Evolutionary conservation across 2,113 vertebrate species (phyloP).

Genomic region (Poecile atricapillus): DNA sequence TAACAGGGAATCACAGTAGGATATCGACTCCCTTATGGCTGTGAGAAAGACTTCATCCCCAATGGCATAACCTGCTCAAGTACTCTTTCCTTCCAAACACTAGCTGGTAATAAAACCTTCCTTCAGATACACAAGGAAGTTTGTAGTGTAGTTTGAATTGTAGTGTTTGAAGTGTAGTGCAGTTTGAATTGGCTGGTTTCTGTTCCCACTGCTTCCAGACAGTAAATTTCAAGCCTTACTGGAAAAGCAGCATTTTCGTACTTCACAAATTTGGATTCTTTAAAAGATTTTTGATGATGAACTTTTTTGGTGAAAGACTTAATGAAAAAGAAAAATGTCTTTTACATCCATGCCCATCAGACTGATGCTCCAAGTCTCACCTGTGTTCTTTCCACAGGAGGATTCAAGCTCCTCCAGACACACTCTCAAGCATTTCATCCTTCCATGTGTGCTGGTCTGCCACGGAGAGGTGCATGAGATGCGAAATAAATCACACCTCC

Average conservation of each 20-base stretch:
- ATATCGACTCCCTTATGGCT: neutral
- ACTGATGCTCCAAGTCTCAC: neutral
- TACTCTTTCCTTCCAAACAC: neutral
- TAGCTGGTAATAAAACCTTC: neutral
- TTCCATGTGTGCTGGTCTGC: neutral
- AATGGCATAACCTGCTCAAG: neutral
- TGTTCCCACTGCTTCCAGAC: neutral
- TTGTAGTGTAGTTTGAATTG: neutral
- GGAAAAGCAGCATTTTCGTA: neutral
- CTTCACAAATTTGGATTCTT: neutral
- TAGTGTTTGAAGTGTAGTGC: neutral
- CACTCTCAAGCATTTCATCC: accelerated
- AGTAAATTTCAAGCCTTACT: neutral
- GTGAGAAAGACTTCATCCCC: neutral
- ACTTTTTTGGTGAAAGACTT: neutral
- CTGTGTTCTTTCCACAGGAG: neutral
- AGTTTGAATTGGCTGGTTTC: neutral
- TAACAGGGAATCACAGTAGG: neutral
- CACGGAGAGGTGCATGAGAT: neutral
- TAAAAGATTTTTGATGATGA: neutral
- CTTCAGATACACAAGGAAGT: neutral
- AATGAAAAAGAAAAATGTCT: neutral
- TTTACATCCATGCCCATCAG: accelerated
- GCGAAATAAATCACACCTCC: neutral
- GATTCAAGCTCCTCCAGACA: neutral